These are phyloP conservation scores for Sarcophaga variegata DNA, from an alignment of 2,888 invertebrate species.

Conservation along the genomic window DNA sequence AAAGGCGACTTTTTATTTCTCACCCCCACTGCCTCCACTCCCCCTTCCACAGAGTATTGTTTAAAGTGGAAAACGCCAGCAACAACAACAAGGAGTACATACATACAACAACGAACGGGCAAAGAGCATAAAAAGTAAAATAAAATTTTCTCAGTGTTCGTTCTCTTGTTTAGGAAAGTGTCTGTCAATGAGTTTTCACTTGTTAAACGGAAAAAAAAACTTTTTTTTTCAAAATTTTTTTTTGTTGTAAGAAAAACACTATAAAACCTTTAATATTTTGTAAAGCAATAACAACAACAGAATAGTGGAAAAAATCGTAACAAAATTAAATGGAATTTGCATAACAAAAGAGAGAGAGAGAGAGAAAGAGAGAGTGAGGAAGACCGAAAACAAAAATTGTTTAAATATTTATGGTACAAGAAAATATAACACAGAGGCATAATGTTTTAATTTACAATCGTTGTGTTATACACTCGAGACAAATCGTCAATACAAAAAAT, in stretches of 20 bases:
- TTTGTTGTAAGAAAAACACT: neutral
- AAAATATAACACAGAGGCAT: neutral
- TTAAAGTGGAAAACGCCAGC: neutral
- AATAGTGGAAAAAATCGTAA: neutral
- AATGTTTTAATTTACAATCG: neutral
- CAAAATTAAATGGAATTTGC: slow-evolving; percentile 1
- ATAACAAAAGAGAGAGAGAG: neutral
- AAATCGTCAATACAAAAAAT: neutral
- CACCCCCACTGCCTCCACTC: neutral
- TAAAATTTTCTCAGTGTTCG: neutral
- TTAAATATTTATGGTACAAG: neutral
- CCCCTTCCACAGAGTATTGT: neutral
- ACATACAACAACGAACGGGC: too few relatives aligned
- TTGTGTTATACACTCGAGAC: neutral
- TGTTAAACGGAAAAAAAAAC: neutral
- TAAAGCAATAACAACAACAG: neutral
- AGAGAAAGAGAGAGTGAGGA: neutral
- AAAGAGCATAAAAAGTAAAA: neutral
- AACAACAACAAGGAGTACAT: too few relatives aligned
- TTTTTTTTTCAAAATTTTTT: neutral
- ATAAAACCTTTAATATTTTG: neutral
- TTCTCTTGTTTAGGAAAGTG: slow-evolving; percentile 46
- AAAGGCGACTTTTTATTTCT: slow-evolving; percentile 51
- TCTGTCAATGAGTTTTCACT: slow-evolving; percentile 60
- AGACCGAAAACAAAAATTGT: neutral